Base-by-base conservation (phyloP, 2,113 vertebrate genomes). In the Aspidoscelis tigris region DNA sequence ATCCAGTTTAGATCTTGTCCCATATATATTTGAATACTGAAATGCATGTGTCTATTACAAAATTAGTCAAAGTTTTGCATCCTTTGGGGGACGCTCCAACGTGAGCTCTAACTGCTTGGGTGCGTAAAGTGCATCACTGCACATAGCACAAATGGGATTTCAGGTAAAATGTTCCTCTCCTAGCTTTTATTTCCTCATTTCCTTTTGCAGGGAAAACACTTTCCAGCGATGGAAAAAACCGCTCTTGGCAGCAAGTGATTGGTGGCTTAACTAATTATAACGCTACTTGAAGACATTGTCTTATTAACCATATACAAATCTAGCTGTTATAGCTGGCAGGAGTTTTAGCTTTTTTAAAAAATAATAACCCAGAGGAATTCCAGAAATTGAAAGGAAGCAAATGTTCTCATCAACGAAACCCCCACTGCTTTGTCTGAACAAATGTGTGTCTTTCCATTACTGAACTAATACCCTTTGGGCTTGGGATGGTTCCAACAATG, bases 181-280 rank as follows among this genome's bases (percentile, higher is more conserved):
- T 66, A 22, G 2, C 1, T 76, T 70, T 58, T 53, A 2, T 77
- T 61, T 33, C 21, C 24, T 47, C 21, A 16, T 61, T 61, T 69
- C n/a, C 26, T 33, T 21, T 78, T 78, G 5, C 2, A 12, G 72
- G 74, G 86, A 80, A 39, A 10, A 61, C 86, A 89, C 89, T 70
- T 78, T 69, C 82, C 89, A 89, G 69, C 66, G 91, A 77, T 90
- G 91, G 76, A 90, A 90, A 68, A 69, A 33, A 69, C 78, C 14
- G 33, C 91, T 83, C 88, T 88, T 83, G 89, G 70, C 83, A 85
- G 84, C 64, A 50, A 50, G 2, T 18, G 84, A 86, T 81, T 41
- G 33, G n/a, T 21, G 21, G 33, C 66, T 85, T 20, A 41, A 44
- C 14, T 83, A 86, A 76, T 21, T 12, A 61, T 41, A 84, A 84